Conservation (phyloP, 2,113 vertebrate genomes). For the Phrynosoma platyrhinos region DNA sequence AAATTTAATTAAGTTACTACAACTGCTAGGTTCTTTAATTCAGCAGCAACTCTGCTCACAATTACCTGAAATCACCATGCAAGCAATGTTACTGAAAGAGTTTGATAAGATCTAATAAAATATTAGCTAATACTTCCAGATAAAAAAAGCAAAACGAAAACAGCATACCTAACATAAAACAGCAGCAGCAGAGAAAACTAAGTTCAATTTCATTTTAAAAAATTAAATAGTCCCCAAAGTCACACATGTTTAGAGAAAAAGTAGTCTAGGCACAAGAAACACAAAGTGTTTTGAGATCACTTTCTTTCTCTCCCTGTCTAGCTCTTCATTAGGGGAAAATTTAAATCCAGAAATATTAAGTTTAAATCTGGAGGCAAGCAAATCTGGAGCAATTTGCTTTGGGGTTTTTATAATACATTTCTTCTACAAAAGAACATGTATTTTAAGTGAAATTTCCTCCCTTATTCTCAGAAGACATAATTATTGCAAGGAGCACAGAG, state of each 20-base stretch:
- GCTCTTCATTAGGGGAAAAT: background rate
- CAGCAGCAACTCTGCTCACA: background rate
- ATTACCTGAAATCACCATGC: background rate
- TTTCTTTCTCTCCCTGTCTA: background rate
- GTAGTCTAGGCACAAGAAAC: background rate
- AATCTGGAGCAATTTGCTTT: slow-evolving; percentile 2
- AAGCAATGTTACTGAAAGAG: background rate
- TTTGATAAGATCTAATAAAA: background rate
- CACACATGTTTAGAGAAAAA: background rate
- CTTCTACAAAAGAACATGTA: background rate
- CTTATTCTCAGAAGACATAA: slow-evolving; percentile 22
- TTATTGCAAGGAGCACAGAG: background rate
- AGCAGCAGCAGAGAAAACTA: background rate
- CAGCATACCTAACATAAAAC: background rate
- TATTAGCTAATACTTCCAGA: background rate
- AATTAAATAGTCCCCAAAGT: background rate
- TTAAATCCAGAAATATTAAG: background rate
- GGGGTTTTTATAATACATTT: background rate
- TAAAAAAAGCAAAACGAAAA: too few species aligned
- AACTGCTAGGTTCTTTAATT: background rate
- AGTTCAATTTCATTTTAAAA: background rate
- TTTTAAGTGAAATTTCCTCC: slow-evolving; percentile 18
- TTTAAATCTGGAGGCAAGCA: slow-evolving; percentile 5
- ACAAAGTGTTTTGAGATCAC: background rate
- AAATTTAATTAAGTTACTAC: background rate